phyloP scores from a whole-genome alignment of 2,113 vertebrate species.

The Corapipo altera region DNA sequence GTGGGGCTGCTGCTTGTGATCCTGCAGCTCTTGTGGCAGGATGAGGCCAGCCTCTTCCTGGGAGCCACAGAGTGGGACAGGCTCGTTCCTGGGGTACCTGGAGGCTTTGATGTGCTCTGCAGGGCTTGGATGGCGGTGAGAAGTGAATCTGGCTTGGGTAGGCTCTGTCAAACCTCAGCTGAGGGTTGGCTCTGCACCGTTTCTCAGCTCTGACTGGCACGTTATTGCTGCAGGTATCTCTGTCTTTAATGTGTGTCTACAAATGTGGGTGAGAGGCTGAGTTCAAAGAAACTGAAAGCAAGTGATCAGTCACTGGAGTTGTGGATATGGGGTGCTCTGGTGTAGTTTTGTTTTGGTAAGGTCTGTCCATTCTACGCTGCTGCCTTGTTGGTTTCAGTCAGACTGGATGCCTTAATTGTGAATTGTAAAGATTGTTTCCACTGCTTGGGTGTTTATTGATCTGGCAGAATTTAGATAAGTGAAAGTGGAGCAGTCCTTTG shows the following conservation, averaged over 20 bases:
- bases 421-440: background rate
- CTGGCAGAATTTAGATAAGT: background rate
- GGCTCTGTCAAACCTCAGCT: background rate
- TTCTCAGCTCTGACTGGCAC: background rate
- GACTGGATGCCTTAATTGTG: background rate
- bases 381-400: background rate
- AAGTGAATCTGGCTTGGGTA: background rate
- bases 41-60: accelerated
- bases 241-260: background rate
- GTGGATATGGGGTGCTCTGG: accelerated
- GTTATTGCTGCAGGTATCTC: background rate
- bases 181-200: background rate
- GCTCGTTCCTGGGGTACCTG: background rate
- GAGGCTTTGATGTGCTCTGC: background rate
- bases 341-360: background rate
- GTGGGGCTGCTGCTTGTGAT: background rate
- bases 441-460: background rate
- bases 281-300: conserved; percentile 42
- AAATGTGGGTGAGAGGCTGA: background rate
- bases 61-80: background rate
- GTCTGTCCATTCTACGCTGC: background rate
- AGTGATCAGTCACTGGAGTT: background rate
- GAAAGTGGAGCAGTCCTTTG: conserved; percentile 1
- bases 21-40: accelerated
- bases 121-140: background rate